Conservation (phyloP, 2,113 vertebrate species). For the Merops nubicus region DNA sequence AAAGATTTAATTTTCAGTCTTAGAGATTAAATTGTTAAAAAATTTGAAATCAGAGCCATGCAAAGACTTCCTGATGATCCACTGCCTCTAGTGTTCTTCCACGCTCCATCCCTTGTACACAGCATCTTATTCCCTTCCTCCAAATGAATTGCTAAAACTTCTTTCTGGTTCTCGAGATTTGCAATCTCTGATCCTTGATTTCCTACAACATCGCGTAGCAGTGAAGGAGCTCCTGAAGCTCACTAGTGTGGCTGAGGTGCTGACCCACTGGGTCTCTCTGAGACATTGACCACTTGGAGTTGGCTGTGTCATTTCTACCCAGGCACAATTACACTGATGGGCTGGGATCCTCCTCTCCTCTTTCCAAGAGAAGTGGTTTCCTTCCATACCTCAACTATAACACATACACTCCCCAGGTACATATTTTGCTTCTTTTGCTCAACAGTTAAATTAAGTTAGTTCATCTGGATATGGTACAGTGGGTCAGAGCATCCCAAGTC, state of each 20-base stretch:
- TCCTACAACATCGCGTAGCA: rapidly evolving
- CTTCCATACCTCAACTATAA: background rate
- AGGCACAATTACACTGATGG: background rate
- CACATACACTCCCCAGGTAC: rapidly evolving
- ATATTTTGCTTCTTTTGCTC: background rate
- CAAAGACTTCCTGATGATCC: background rate
- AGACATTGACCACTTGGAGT: rapidly evolving
- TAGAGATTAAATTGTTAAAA: background rate
- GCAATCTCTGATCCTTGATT: background rate
- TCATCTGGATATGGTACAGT: rapidly evolving
- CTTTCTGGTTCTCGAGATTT: background rate
- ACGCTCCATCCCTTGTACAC: background rate
- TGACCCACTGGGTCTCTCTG: background rate
- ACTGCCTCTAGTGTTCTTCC: background rate
- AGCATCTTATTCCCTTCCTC: background rate
- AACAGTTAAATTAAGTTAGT: background rate
- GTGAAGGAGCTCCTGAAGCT: background rate
- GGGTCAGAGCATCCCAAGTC: background rate
- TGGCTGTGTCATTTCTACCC: background rate
- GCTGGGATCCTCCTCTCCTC: background rate
- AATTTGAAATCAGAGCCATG: background rate
- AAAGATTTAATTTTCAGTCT: background rate
- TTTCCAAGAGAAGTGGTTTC: background rate
- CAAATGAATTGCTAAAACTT: background rate
- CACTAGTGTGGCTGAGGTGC: background rate